phyloP scores from a whole-genome alignment of 2,113 vertebrate genomes.

The Pycnonotus jocosus region DNA sequence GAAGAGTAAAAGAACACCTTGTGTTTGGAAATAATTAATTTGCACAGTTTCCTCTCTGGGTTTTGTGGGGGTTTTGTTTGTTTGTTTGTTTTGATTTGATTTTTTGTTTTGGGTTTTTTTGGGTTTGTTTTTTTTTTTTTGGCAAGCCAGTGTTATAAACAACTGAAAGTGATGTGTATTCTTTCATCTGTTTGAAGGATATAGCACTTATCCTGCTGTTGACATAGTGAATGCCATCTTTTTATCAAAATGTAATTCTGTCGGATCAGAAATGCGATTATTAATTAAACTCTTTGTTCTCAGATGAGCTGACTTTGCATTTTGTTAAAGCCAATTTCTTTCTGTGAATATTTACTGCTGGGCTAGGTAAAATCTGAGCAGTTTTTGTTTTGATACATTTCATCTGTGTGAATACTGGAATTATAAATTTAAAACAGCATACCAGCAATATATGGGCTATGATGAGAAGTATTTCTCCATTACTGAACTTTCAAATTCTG shows the following conservation, averaged over 20 bases:
- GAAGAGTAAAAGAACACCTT: not conserved
- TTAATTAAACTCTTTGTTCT: conserved; percentile 25
- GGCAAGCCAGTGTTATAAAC: not conserved
- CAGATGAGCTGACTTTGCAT: conserved; percentile 31
- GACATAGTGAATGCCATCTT: conserved; percentile 13
- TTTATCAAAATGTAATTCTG: conserved; percentile 2
- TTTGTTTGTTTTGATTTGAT: not conserved
- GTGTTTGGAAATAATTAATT: conserved; percentile 11
- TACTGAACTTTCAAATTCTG: conserved; percentile 55
- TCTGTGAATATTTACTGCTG: conserved; percentile 35
- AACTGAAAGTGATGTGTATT: conserved; percentile 18
- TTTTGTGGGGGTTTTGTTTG: not conserved
- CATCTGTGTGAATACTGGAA: conserved; percentile 49
- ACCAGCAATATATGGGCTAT: conserved; percentile 71
- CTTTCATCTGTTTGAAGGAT: not conserved
- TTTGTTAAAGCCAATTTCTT: conserved; percentile 8
- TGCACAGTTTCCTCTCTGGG: not conserved
- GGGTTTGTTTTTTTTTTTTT: not conserved
- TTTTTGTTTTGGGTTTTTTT: not conserved
- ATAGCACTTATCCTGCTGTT: conserved; percentile 23
- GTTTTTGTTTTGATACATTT: conserved; percentile 57
- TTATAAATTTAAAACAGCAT: conserved; percentile 41
- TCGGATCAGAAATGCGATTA: conserved; percentile 37
- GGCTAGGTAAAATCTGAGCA: conserved; percentile 30
- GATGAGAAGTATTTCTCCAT: conserved; percentile 40